Conservation (phyloP, 2,888 invertebrate genomes). For the Callinectes sapidus region DNA sequence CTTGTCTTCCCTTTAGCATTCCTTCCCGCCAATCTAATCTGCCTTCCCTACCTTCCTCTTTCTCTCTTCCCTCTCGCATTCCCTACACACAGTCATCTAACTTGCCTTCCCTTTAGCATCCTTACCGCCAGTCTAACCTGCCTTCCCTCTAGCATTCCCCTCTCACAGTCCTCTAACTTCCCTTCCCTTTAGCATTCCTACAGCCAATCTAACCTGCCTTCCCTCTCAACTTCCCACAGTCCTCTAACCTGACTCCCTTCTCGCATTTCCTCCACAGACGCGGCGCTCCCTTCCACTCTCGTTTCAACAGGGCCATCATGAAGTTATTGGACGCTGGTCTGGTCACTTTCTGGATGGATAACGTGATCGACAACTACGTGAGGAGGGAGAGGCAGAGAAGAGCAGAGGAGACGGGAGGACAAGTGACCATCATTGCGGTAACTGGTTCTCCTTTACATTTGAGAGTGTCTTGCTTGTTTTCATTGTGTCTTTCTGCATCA, state of each 20-base stretch:
- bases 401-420: neutral
- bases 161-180: neutral
- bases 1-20: neutral
- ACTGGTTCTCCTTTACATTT: neutral
- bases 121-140: neutral
- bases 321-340: conserved; percentile 24
- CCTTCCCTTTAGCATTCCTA: too few relatives aligned
- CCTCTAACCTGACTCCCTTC: neutral
- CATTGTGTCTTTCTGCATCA: too few relatives aligned
- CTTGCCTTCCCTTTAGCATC: neutral
- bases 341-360: conserved; percentile 40
- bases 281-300: conserved; percentile 23
- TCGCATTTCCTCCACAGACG: neutral
- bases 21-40: too few relatives aligned
- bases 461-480: too few relatives aligned
- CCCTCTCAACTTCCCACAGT: too few relatives aligned
- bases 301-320: neutral
- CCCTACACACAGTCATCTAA: too few relatives aligned
- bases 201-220: neutral
- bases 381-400: neutral
- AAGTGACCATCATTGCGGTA: neutral
- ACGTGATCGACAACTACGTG: conserved; percentile 42
- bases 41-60: too few relatives aligned
- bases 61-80: too few relatives aligned
- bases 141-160: neutral